phyloP scores from a whole-genome alignment of 2,797 vertebrate species.

The Artibeus lituratus region DNA sequence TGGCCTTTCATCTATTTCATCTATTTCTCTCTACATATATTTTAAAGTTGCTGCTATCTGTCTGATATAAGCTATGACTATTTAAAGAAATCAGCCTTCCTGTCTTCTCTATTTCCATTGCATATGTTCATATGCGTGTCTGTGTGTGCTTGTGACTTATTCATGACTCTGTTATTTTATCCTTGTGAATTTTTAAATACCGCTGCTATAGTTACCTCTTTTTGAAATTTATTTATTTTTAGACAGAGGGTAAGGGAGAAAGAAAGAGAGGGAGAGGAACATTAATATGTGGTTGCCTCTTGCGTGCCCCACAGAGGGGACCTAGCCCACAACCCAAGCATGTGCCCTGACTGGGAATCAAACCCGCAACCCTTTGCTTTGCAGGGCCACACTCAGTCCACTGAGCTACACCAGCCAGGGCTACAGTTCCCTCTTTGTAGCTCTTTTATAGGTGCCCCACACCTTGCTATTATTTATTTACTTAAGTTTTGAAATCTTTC shows the following conservation, averaged over 20 bases:
- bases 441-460: not conserved
- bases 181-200: not conserved
- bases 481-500: not conserved
- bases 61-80: not conserved
- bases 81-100: not conserved
- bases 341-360: no score
- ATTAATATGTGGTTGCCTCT: no score
- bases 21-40: not conserved
- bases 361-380: no score
- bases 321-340: no score
- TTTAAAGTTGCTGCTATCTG: not conserved
- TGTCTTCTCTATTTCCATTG: not conserved
- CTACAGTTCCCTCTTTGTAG: not conserved
- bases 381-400: no score
- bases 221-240: no score
- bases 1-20: not conserved
- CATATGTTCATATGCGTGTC: no score
- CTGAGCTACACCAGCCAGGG: no score
- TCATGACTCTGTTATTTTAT: not conserved
- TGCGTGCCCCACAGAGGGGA: no score
- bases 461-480: slow-evolving; percentile 1
- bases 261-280: no score
- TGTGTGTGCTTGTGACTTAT: not conserved
- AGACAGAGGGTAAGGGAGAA: no score
- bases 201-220: not conserved